A percentile compares a stretch with the other conserved stretches of the same genome.
Conservation (phyloP, 2,113 vertebrate genomes). For the Oenanthe melanoleuca region DNA sequence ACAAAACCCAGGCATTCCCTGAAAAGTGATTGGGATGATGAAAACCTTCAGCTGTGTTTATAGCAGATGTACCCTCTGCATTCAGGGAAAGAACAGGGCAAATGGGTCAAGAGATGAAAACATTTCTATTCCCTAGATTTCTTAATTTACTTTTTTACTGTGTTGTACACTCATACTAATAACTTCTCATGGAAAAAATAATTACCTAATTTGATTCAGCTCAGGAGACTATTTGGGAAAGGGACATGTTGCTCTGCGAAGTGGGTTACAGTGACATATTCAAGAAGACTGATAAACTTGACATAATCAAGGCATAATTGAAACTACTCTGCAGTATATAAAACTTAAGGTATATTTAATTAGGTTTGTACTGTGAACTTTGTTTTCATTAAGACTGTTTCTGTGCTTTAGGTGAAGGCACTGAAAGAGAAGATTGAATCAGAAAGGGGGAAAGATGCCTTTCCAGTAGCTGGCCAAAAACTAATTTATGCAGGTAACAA, state of each 20-base stretch:
- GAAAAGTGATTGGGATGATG: background rate
- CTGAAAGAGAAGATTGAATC: constrained; percentile 95
- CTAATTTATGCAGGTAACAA: constrained; percentile 95
- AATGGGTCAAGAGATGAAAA: background rate
- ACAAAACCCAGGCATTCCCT: background rate
- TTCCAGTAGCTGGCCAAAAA: constrained; percentile 91
- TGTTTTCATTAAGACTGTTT: background rate
- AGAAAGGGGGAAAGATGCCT: constrained; percentile 91
- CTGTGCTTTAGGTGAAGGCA: constrained; percentile 85
- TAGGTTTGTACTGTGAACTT: background rate
- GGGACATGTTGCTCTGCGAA: background rate
- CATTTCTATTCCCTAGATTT: background rate
- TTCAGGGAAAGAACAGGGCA: background rate
- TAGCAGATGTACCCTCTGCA: background rate
- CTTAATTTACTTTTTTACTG: background rate
- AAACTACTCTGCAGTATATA: background rate
- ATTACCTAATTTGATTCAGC: background rate
- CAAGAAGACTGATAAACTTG: background rate
- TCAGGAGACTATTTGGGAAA: background rate
- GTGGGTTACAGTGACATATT: background rate
- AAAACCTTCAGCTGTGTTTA: background rate
- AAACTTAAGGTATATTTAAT: background rate
- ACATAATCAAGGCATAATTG: background rate
- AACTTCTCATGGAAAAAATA: background rate
- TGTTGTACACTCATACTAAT: background rate